A percentile compares a stretch with the other conserved stretches of the same genome.
These are phyloP conservation scores for Hoplostethus mediterraneus DNA, from an alignment of 2,797 vertebrate species.

Conservation along the genomic window DNA sequence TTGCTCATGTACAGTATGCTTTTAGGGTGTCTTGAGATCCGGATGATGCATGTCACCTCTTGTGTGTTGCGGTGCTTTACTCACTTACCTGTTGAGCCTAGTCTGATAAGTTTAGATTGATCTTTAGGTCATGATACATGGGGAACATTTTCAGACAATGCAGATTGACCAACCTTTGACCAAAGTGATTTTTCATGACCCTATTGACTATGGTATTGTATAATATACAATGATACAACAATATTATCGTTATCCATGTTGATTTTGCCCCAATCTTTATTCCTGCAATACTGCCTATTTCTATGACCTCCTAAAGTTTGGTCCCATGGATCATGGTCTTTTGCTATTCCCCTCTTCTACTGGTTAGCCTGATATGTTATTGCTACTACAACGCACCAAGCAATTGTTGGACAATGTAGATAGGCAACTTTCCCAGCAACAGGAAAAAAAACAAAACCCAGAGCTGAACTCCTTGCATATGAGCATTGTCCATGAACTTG, in stretches of 20 bases:
- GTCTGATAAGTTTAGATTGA: slow-evolving; percentile 29
- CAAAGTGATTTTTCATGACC: background rate
- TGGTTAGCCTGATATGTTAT: background rate
- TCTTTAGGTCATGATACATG: slow-evolving; percentile 18
- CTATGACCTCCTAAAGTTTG: background rate
- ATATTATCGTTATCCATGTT: no score
- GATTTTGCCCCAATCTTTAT: no score
- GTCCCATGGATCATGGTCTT: background rate
- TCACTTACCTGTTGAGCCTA: slow-evolving; percentile 11
- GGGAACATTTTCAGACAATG: slow-evolving; percentile 29
- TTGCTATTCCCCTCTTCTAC: slow-evolving; percentile 8
- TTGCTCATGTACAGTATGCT: slow-evolving; percentile 28
- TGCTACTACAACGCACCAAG: background rate
- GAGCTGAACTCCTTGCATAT: slow-evolving; percentile 19
- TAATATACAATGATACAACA: no score
- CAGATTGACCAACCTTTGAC: slow-evolving; percentile 52
- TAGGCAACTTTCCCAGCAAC: background rate
- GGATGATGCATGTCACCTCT: slow-evolving; percentile 57
- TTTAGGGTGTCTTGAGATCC: slow-evolving; percentile 38
- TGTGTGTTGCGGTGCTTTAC: slow-evolving; percentile 33
- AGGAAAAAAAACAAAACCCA: background rate
- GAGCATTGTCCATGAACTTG: slow-evolving; percentile 52
- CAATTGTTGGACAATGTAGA: background rate
- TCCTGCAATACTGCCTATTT: background rate
- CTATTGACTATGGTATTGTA: background rate